A percentile compares a stretch with the other conserved stretches of the same genome.
These are phyloP conservation scores for Ligdia adustata DNA, from an alignment of 2,888 invertebrate genomes.

Conservation along the genomic window DNA sequence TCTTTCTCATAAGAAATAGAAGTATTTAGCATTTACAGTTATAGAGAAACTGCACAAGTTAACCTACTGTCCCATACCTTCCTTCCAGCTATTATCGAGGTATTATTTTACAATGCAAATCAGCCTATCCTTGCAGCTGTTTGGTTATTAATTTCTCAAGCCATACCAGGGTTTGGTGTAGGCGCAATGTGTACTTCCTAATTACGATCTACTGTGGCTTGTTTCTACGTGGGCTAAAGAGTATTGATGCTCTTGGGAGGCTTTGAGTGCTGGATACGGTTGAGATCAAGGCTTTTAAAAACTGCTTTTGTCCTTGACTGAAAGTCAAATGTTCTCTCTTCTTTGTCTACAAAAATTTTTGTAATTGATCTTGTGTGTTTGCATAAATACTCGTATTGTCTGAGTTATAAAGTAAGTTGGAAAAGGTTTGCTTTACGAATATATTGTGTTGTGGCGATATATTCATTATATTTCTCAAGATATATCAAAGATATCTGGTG, in stretches of 20 bases:
- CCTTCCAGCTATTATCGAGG: slow-evolving; percentile 7
- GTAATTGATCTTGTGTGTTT: no score
- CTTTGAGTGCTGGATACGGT: slow-evolving; percentile 4
- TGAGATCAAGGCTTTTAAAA: neutral
- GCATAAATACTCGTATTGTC: no score
- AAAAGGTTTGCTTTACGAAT: no score
- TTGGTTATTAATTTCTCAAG: slow-evolving; percentile 71
- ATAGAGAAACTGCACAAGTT: slow-evolving; percentile 1
- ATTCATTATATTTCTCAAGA: no score
- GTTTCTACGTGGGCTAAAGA: slow-evolving; percentile 67
- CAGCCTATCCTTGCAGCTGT: slow-evolving; percentile 40
- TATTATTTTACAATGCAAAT: slow-evolving; percentile 34
- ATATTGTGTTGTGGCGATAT: no score
- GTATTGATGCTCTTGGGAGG: slow-evolving; percentile 43
- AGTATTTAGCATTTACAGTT: neutral
- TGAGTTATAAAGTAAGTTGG: no score
- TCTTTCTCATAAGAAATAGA: no score
- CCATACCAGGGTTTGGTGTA: slow-evolving; percentile 61
- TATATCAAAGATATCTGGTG: no score
- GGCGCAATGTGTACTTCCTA: slow-evolving; percentile 67
- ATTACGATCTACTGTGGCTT: slow-evolving; percentile 60
- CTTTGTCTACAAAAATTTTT: no score
- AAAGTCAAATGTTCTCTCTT: no score
- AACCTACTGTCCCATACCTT: slow-evolving; percentile 9
- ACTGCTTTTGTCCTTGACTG: neutral